A percentile compares a stretch with the other conserved stretches of the same genome.
Evolutionary conservation across 2,888 invertebrate species (phyloP).

Genomic region (Aquatica leii): DNA sequence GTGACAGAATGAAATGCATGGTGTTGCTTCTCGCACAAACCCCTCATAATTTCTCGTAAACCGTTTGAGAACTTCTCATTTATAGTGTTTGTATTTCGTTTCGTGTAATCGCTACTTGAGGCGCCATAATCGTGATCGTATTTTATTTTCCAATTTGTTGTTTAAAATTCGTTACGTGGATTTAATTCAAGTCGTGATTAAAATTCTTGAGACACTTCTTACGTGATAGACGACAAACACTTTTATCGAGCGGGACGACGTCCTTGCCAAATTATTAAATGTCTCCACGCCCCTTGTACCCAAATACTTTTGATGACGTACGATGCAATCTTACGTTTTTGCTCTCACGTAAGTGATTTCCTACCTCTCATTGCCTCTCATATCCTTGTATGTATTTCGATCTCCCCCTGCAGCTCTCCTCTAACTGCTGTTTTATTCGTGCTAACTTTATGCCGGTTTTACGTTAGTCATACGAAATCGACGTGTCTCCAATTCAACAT

Average conservation of each 20-base stretch:
- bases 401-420: neutral
- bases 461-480: too few species aligned
- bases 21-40: too few species aligned
- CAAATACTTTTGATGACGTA: neutral
- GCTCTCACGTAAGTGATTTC: neutral
- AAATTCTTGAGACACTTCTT: neutral
- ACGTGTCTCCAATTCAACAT: neutral
- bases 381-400: neutral
- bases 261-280: neutral
- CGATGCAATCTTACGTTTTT: neutral
- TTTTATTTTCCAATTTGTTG: neutral
- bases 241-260: too few species aligned
- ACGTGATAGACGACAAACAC: too few species aligned
- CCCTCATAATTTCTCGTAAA: too few species aligned
- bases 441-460: neutral
- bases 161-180: neutral
- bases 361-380: neutral
- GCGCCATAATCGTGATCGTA: too few species aligned
- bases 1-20: too few species aligned
- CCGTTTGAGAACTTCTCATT: too few species aligned
- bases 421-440: neutral
- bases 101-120: too few species aligned
- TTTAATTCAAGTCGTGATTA: neutral
- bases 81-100: too few species aligned
- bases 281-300: neutral